A percentile compares a stretch with the other conserved stretches of the same genome.
Evolutionary conservation across 2,888 invertebrate species (phyloP).

Genomic region (Drosophila nr. fundita): DNA sequence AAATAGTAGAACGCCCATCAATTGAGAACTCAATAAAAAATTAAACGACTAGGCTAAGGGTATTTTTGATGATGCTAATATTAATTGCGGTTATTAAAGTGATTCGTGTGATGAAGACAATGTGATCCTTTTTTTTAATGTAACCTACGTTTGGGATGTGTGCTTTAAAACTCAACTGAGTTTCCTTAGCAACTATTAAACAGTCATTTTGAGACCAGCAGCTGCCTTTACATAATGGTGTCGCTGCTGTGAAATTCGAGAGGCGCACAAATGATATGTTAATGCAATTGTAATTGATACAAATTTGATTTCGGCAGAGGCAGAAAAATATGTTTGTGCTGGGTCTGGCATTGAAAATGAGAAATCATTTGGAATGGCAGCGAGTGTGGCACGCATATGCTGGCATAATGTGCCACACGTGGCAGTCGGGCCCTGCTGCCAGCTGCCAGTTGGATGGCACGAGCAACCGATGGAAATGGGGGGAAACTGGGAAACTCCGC

Average conservation of each 20-base stretch:
- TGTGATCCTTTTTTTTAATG: neutral
- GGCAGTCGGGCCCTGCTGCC: conserved; percentile 37
- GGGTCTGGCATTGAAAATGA: conserved; percentile 66
- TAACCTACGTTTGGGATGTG: neutral
- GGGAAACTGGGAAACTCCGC: neutral
- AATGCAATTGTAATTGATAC: conserved; percentile 82
- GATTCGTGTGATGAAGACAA: neutral
- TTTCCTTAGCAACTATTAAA: conserved; percentile 47
- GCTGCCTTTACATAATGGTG: conserved; percentile 28
- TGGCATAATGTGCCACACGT: conserved; percentile 65
- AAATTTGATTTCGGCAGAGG: conserved; percentile 75
- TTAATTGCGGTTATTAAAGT: neutral
- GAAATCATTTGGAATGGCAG: conserved; percentile 67
- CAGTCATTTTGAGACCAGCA: conserved; percentile 44
- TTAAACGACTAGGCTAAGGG: no score
- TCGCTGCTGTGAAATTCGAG: conserved; percentile 53
- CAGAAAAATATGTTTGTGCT: conserved; percentile 58
- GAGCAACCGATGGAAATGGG: neutral
- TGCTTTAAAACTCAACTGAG: conserved; percentile 19
- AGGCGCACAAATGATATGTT: conserved; percentile 75
- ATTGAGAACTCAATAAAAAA: neutral
- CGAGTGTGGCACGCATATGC: conserved; percentile 61
- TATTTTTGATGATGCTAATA: neutral
- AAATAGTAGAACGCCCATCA: neutral
- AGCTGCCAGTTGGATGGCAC: conserved; percentile 46